phyloP scores from a whole-genome alignment of 1,140 invertebrate genomes.

The Pseudomyrmex pallidus region DNA sequence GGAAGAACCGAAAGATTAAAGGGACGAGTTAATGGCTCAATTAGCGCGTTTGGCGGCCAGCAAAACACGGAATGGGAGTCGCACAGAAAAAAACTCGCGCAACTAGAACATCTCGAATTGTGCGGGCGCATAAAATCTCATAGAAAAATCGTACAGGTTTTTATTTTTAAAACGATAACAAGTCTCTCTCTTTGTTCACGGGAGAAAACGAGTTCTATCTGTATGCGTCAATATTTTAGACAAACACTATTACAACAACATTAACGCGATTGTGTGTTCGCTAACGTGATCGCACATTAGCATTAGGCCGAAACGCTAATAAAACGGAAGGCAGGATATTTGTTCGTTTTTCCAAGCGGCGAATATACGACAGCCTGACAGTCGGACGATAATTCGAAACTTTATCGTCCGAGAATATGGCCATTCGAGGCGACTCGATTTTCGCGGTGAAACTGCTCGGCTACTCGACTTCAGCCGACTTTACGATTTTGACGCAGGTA shows the following conservation, averaged over 20 bases:
- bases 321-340: conserved; percentile 14
- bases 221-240: not conserved
- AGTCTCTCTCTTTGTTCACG: too few relatives aligned
- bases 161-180: too few relatives aligned
- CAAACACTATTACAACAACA: not conserved
- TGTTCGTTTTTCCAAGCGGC: conserved; percentile 26
- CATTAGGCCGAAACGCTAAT: not conserved
- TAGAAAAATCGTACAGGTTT: too few relatives aligned
- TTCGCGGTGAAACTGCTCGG: conserved; percentile 42
- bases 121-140: conserved; percentile 10
- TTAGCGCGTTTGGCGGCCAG: conserved; percentile 60
- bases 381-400: conserved; percentile 21
- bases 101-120: conserved; percentile 48
- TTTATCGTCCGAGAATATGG: conserved; percentile 49
- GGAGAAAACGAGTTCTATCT: not conserved
- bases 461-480: conserved; percentile 49
- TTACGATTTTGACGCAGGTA: conserved; percentile 38
- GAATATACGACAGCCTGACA: conserved; percentile 15
- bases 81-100: conserved; percentile 62
- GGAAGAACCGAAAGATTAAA: conserved; percentile 70
- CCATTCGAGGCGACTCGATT: conserved; percentile 32
- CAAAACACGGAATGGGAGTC: conserved; percentile 56
- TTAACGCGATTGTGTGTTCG: not conserved
- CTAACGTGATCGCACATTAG: not conserved
- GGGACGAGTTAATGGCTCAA: conserved; percentile 72